phyloP scores from a whole-genome alignment of 2,113 vertebrate genomes.

The Mastomys natalensis region DNA sequence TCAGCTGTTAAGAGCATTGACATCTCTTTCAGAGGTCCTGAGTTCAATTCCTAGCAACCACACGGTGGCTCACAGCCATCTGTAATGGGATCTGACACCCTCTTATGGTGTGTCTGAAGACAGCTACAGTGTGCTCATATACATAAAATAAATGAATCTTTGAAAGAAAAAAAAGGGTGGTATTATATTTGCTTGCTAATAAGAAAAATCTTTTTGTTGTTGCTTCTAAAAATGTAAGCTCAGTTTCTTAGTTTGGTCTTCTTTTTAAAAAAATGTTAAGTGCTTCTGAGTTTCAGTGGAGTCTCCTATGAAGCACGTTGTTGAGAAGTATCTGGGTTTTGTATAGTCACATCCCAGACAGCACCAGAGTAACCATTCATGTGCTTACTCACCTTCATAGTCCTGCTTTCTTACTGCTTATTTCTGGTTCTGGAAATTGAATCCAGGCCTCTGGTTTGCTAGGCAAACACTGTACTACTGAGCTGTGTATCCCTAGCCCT shows the following conservation, averaged over 20 bases:
- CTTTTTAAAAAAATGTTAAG: conserved; percentile 31
- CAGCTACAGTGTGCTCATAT: too few species aligned
- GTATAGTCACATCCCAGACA: neutral
- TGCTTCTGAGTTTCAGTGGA: neutral
- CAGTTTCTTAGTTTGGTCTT: conserved; percentile 33
- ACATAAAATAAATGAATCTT: too few species aligned
- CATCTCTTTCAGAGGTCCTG: too few species aligned
- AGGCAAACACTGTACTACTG: neutral
- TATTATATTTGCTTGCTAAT: conserved; percentile 57
- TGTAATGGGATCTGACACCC: too few species aligned
- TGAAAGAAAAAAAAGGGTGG: neutral
- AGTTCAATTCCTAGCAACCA: too few species aligned
- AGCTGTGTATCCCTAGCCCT: neutral
- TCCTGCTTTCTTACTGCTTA: neutral
- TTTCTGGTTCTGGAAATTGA: neutral
- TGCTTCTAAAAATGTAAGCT: conserved; percentile 41
- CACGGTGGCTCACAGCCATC: too few species aligned
- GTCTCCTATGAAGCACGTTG: neutral
- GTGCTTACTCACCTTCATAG: conserved; percentile 22
- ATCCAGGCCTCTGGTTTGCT: neutral
- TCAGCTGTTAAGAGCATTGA: too few species aligned
- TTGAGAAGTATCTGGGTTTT: conserved; percentile 10
- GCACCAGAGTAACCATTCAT: neutral
- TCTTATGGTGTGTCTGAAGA: too few species aligned
- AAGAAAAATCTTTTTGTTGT: conserved; percentile 10